Evolutionary conservation across 2,888 invertebrate genomes (phyloP), one percentile per base, ranked within the genome.

Genomic region (Dasysyrphus tricinctus): DNA sequence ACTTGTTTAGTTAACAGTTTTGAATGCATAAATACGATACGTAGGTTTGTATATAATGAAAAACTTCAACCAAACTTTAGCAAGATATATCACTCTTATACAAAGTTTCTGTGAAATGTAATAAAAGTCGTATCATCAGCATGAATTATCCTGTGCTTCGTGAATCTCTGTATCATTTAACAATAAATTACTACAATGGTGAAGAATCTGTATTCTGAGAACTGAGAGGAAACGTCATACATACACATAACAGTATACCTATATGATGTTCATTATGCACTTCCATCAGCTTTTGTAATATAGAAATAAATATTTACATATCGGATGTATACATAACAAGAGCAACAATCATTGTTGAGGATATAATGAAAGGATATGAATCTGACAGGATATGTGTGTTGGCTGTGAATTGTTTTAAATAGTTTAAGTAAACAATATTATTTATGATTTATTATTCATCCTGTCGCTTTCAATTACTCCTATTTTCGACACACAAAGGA

Each of bases 381-480:
- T 73, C 54, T 80, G 80, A 19, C 80, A 49, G 85, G 79, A 83
- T 76, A 47, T 77, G 51, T 67, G 59, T 70, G 57, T 19, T 67
- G 72, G n/a, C 47, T 84, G 76, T 77, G 80, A 81, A 85, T 81
- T 80, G 81, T 77, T 85, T 85, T 80, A 80, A 85, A 81, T 85
- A 85, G 81, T 78, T 81, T 85, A 70, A 78, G 80, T 74, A 81
- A 80, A 85, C 85, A 74, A 85, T 81, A 77, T 78, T 69, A 69
- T 70, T 70, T 74, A 78, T 85, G 85, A 85, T 85, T 85, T 80
- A 85, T 85, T 74, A 24, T 24, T 24, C 24, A 24, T 24, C 37
- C 73, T 81, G 77, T 85, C 70, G 69, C 61, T 77, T 85, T 85
- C 85, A 85, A 77, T 77, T 47, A 65, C 32, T 44, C 59, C 19